Conservation (phyloP, 2,113 vertebrate genomes). For the Scopus umbretta region DNA sequence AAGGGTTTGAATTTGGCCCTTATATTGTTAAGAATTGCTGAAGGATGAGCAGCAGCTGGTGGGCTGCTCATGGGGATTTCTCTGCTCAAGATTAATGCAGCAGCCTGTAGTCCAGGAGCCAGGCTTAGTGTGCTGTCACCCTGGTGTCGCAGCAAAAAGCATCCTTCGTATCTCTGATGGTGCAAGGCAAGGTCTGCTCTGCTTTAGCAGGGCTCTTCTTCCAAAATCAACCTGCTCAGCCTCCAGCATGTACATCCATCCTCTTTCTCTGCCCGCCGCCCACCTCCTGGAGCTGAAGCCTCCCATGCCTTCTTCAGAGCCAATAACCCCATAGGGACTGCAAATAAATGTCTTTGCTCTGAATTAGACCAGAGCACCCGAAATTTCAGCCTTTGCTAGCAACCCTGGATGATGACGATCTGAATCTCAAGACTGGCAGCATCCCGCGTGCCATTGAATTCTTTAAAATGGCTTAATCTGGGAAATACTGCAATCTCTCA, state of each 20-base stretch:
- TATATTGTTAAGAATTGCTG: not conserved
- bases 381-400: not conserved
- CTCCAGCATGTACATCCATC: fast-evolving
- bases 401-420: not conserved
- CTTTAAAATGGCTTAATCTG: not conserved
- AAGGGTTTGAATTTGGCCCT: not conserved
- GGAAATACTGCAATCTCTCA: not conserved
- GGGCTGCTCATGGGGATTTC: not conserved
- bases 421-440: not conserved
- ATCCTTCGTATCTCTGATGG: not conserved
- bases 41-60: not conserved
- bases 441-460: fast-evolving
- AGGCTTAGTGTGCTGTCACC: not conserved
- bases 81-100: not conserved
- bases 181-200: not conserved
- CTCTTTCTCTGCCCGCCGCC: not conserved
- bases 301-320: not conserved
- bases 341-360: not conserved
- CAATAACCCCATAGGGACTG: not conserved
- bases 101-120: not conserved
- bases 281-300: not conserved
- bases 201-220: not conserved
- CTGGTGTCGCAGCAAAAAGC: not conserved
- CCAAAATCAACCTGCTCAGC: not conserved
- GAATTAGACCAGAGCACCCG: not conserved